Evolutionary conservation across 2,113 vertebrate species (phyloP).

Genomic region (Zosterops japonicus): DNA sequence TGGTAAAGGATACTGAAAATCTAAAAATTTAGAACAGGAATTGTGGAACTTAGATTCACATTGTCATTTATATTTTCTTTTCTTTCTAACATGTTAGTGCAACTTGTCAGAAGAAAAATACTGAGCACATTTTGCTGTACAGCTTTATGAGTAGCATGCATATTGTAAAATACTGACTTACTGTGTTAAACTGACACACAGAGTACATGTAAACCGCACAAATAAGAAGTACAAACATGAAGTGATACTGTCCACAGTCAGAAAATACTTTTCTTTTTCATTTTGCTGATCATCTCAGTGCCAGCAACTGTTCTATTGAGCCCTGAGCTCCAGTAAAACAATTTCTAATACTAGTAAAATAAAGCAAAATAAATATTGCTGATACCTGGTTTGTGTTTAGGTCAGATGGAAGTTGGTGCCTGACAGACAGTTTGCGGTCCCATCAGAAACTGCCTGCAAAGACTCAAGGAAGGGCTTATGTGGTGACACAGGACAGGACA

Average conservation of each 20-base stretch:
- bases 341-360: neutral
- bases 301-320: neutral
- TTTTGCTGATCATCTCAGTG: neutral
- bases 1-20: neutral
- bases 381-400: neutral
- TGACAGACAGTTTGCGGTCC: neutral
- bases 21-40: neutral
- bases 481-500: neutral
- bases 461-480: neutral
- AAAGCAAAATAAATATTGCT: neutral
- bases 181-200: neutral
- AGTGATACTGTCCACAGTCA: neutral
- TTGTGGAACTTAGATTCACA: neutral
- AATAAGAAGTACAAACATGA: neutral
- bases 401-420: neutral
- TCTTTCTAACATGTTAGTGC: neutral
- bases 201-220: neutral
- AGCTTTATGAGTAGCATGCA: neutral
- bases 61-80: conserved; percentile 1
- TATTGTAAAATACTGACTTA: neutral
- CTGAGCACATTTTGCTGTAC: neutral
- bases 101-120: neutral
- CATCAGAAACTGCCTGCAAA: neutral
- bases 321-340: neutral
- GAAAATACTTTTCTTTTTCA: neutral